A percentile compares a stretch with the other conserved stretches of the same genome.
phyloP scores from a whole-genome alignment of 2,113 vertebrate genomes.

The Turdus rufiventris region DNA sequence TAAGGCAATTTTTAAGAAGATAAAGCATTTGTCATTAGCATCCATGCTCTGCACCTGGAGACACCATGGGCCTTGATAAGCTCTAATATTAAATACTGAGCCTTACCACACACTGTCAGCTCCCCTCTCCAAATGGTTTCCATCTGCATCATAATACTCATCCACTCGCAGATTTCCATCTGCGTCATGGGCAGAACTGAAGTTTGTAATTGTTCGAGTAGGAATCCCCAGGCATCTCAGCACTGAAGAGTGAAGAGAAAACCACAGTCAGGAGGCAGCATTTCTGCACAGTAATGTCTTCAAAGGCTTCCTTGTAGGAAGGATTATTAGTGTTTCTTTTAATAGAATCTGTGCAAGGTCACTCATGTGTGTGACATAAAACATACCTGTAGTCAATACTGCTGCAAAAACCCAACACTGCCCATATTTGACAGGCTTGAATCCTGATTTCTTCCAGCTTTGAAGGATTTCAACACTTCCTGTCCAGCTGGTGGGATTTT shows the following conservation, averaged over 20 bases:
- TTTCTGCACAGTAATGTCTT: background rate
- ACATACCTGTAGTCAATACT: constrained; percentile 75
- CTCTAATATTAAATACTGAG: background rate
- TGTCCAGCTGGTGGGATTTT: constrained; percentile 72
- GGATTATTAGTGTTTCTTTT: background rate
- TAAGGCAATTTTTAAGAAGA: background rate
- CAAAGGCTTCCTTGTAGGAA: background rate
- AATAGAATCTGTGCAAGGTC: background rate
- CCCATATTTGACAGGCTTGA: constrained; percentile 70
- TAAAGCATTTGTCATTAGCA: background rate
- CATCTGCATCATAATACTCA: constrained; percentile 65
- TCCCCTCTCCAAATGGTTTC: constrained; percentile 58
- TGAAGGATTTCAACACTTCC: constrained; percentile 76
- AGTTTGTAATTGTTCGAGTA: constrained; percentile 76
- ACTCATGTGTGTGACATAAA: background rate
- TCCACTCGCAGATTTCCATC: constrained; percentile 75
- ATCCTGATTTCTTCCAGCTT: constrained; percentile 70
- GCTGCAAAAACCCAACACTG: constrained; percentile 83
- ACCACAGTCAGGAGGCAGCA: background rate
- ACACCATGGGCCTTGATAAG: background rate
- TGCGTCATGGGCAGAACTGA: constrained; percentile 78
- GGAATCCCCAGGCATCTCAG: constrained; percentile 75
- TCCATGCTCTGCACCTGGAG: background rate
- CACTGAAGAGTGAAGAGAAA: constrained; percentile 25
- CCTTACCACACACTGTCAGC: constrained; percentile 75